phyloP scores from a whole-genome alignment of 2,113 vertebrate species.

The Urocolius indicus region DNA sequence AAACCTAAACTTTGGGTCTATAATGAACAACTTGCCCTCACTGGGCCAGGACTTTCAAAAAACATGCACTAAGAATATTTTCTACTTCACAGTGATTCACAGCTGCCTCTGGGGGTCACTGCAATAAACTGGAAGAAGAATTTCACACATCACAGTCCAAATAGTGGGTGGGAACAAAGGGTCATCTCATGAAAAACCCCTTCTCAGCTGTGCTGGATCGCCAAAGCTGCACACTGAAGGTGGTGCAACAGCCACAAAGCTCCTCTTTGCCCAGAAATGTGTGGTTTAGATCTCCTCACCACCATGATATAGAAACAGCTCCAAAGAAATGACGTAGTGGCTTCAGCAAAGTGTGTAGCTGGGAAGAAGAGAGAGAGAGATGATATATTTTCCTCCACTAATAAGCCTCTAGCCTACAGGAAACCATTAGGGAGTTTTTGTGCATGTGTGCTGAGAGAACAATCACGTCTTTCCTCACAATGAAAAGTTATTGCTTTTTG shows the following conservation, averaged over 20 bases:
- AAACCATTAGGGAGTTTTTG: neutral
- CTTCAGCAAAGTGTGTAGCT: neutral
- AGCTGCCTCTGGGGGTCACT: neutral
- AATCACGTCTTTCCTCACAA: neutral
- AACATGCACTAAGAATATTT: neutral
- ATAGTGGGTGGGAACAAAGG: neutral
- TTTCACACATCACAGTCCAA: neutral
- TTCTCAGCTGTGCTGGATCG: neutral
- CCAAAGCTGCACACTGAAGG: neutral
- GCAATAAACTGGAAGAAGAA: neutral
- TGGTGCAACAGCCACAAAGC: neutral
- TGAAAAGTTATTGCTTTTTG: neutral
- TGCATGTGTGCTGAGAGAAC: neutral
- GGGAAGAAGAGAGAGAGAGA: neutral
- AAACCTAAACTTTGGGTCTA: neutral
- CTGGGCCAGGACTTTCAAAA: neutral
- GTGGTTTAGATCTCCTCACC: neutral
- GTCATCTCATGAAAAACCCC: neutral
- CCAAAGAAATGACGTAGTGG: neutral
- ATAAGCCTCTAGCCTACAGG: neutral
- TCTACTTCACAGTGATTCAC: neutral
- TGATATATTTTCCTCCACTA: neutral
- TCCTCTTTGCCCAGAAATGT: neutral
- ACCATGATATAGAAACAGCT: fast-evolving
- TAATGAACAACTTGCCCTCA: neutral